Evolutionary conservation across 2,797 vertebrate species (phyloP).

Genomic region (Valencia hispanica): DNA sequence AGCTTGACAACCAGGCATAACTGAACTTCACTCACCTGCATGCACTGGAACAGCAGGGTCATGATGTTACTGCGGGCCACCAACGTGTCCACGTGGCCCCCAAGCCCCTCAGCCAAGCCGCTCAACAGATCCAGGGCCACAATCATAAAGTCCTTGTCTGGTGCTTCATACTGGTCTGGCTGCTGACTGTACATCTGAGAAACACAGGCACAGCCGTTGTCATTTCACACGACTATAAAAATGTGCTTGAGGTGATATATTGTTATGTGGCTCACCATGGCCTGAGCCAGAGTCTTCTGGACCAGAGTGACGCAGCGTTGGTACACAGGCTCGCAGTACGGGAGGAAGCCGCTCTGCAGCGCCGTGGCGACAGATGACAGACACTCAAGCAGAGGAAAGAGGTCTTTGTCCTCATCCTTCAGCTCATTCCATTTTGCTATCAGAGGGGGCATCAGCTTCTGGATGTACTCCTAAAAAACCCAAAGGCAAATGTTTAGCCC

Average conservation of each 20-base stretch:
- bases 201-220: not conserved
- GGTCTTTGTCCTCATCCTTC: constrained; percentile 96
- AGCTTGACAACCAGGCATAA: not conserved
- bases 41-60: constrained; percentile 94
- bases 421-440: constrained; percentile 97
- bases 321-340: constrained; percentile 94
- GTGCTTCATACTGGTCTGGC: constrained; percentile 93
- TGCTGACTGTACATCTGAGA: constrained; percentile 93
- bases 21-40: constrained; percentile 84
- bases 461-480: constrained; percentile 88
- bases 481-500: not conserved
- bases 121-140: constrained; percentile 93
- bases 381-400: constrained; percentile 95
- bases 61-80: constrained; percentile 94
- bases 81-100: constrained; percentile 89
- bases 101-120: constrained; percentile 91
- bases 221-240: not conserved
- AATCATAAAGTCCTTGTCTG: constrained; percentile 97
- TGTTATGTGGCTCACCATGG: constrained; percentile 84
- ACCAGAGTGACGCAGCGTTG: constrained; percentile 95
- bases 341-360: constrained; percentile 93
- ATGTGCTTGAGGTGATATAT: not conserved
- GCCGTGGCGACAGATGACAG: constrained; percentile 93
- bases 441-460: constrained; percentile 94
- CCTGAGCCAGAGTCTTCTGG: constrained; percentile 93